Conservation (phyloP, 1,140 invertebrate species). For the Pseudomyrmex gracilis region DNA sequence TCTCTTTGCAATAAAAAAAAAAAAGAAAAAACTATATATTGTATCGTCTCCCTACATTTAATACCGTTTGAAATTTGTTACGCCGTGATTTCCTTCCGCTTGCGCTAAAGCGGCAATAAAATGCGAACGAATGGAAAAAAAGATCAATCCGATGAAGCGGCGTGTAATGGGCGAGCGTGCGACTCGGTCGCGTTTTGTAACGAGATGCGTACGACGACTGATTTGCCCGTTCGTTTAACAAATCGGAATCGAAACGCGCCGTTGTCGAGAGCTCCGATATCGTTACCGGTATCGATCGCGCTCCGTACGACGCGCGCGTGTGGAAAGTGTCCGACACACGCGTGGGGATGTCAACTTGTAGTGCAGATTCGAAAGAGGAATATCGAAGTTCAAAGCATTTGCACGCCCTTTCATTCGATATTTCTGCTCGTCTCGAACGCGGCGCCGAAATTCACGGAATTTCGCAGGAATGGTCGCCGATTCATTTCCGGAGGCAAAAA, state of each 20-base stretch:
- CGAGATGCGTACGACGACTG: slow-evolving; percentile 41
- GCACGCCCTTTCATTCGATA: slow-evolving; percentile 65
- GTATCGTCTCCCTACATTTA: no score
- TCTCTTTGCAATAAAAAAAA: no score
- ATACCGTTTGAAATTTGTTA: no score
- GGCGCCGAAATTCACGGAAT: slow-evolving; percentile 18
- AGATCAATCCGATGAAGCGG: slow-evolving; percentile 42
- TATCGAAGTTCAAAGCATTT: slow-evolving; percentile 68
- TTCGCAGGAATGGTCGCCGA: slow-evolving; percentile 6
- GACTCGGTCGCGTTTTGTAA: slow-evolving; percentile 35
- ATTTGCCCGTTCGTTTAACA: slow-evolving; percentile 32
- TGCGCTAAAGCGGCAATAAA: neutral
- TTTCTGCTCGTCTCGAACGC: slow-evolving; percentile 19
- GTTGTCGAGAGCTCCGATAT: slow-evolving; percentile 22
- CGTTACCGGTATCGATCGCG: slow-evolving; percentile 20
- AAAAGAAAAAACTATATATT: no score
- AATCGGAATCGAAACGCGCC: slow-evolving; percentile 25
- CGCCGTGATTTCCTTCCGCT: no score
- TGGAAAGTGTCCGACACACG: neutral
- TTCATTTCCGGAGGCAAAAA: slow-evolving; percentile 51
- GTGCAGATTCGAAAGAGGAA: slow-evolving; percentile 38
- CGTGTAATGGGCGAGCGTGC: slow-evolving; percentile 1
- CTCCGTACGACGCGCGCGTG: neutral
- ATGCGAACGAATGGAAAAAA: neutral
- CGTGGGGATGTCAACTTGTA: slow-evolving; percentile 38